These are phyloP conservation scores for Tenualosa thibaudeaui DNA, from an alignment of 2,797 vertebrate species.

Conservation along the genomic window DNA sequence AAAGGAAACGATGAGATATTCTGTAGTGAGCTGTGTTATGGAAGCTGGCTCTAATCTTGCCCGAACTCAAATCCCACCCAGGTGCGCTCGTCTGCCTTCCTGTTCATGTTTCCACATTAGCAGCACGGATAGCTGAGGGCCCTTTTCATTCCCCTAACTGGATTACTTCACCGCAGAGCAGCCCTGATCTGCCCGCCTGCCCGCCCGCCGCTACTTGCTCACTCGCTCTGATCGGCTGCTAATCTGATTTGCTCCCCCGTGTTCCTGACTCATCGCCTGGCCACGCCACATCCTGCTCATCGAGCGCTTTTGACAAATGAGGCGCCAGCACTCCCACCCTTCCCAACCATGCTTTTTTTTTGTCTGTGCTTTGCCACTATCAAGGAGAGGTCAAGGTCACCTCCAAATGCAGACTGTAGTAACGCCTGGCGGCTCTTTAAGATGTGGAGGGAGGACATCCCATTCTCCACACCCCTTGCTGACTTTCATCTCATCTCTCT, in stretches of 20 bases:
- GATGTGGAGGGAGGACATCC: neutral
- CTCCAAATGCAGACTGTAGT: neutral
- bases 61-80: neutral
- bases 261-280: constrained; percentile 26
- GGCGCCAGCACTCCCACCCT: neutral
- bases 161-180: neutral
- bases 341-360: neutral
- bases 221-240: constrained; percentile 22
- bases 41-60: neutral
- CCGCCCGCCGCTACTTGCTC: neutral
- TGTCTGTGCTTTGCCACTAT: neutral
- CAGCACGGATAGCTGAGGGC: neutral
- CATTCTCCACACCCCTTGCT: neutral
- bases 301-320: constrained; percentile 1
- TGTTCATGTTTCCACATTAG: constrained; percentile 1
- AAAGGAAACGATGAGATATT: neutral
- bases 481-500: neutral
- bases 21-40: neutral
- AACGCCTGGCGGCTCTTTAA: neutral
- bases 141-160: constrained; percentile 24
- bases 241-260: constrained; percentile 44
- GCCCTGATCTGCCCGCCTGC: neutral
- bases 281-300: neutral
- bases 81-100: neutral
- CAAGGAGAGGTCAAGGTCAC: constrained; percentile 10